These are phyloP conservation scores for Meriones psammophilus DNA, from an alignment of 2,797 vertebrate species.

Conservation along the genomic window DNA sequence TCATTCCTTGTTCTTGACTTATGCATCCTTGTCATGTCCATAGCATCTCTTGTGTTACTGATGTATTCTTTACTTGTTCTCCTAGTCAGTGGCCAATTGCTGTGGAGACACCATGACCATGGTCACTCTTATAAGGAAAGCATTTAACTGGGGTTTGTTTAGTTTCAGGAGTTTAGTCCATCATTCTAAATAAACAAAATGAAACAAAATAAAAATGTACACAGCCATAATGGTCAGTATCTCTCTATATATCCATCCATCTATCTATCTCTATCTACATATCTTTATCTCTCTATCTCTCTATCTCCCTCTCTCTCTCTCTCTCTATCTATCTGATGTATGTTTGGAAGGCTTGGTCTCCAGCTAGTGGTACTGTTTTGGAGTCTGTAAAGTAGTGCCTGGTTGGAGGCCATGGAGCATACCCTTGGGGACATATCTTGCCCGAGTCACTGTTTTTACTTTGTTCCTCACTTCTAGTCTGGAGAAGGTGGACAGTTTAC, in stretches of 20 bases:
- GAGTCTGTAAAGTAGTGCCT: not conserved
- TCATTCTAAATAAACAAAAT: not conserved
- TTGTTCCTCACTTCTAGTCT: not conserved
- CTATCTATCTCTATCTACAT: not conserved
- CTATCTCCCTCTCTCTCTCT: not conserved
- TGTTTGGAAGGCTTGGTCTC: not conserved
- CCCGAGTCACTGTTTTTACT: not conserved
- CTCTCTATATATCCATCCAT: not conserved
- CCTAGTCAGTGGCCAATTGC: not conserved
- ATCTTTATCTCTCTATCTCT: not conserved
- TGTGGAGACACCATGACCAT: not conserved
- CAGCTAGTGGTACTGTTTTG: not conserved
- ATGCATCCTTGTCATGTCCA: no score
- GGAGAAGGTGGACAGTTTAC: not conserved
- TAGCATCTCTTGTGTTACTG: no score
- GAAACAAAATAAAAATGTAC: not conserved
- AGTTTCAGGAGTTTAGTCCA: not conserved
- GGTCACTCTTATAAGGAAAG: not conserved
- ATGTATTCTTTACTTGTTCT: not conserved
- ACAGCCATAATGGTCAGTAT: not conserved
- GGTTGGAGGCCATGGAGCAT: not conserved
- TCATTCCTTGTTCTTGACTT: not conserved
- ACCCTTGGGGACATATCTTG: not conserved
- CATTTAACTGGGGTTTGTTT: not conserved
- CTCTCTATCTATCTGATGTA: not conserved